Percentiles rank a stretch among this genome's conserved stretches.
phyloP scores from a whole-genome alignment of 2,888 invertebrate genomes.

The Apotomis capreana region DNA sequence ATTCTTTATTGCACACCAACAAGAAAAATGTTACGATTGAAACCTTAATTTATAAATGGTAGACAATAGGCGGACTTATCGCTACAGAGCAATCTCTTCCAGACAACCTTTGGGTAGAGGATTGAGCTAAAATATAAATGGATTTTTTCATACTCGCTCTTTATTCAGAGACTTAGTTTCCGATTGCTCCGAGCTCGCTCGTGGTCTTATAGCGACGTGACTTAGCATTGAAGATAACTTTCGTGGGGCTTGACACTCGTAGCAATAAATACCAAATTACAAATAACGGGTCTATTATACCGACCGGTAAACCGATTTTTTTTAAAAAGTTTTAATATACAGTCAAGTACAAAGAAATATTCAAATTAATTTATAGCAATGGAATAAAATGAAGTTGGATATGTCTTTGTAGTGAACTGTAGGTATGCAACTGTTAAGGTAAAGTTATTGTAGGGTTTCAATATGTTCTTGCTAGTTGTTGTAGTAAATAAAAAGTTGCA shows the following conservation, averaged over 20 bases:
- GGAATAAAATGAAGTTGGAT: not conserved
- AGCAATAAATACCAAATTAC: not conserved
- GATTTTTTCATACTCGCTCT: too few relatives aligned
- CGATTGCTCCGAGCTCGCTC: too few relatives aligned
- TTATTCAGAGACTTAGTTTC: too few relatives aligned
- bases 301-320: not conserved
- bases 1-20: too few relatives aligned
- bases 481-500: not conserved
- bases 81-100: too few relatives aligned
- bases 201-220: not conserved
- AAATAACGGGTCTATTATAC: not conserved
- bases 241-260: not conserved
- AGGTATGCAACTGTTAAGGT: not conserved
- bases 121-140: too few relatives aligned
- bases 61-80: too few relatives aligned
- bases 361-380: too few relatives aligned
- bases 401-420: not conserved
- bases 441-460: not conserved
- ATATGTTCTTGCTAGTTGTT: not conserved
- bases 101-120: too few relatives aligned
- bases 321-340: not conserved
- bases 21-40: too few relatives aligned
- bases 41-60: too few relatives aligned
- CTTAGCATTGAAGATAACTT: not conserved
- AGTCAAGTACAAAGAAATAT: too few relatives aligned